These are phyloP conservation scores for Lepidonotus clava DNA, from an alignment of 2,888 invertebrate species.

Conservation along the genomic window DNA sequence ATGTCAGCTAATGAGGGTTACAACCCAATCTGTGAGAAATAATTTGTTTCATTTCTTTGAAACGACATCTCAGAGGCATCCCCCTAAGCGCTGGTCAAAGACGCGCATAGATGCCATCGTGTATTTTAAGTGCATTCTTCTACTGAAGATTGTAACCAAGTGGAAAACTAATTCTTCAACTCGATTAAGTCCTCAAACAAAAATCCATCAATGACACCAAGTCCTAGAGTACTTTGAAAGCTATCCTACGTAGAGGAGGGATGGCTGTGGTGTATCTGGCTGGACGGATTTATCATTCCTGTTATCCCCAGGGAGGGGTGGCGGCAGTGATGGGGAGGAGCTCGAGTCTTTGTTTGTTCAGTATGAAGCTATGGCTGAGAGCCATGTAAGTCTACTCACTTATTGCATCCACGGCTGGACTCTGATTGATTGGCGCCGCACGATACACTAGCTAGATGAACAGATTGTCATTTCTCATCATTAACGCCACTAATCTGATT, in stretches of 20 bases:
- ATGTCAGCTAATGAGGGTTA: not conserved
- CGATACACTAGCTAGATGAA: not conserved
- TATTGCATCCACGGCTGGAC: not conserved
- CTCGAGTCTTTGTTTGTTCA: not conserved
- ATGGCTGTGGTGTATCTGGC: no score
- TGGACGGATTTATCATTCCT: no score
- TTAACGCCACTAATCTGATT: slow-evolving; percentile 12
- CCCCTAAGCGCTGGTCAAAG: not conserved
- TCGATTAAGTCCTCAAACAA: slow-evolving; percentile 28
- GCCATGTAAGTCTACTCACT: not conserved
- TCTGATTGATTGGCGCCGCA: not conserved
- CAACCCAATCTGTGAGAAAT: not conserved
- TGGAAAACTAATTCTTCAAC: slow-evolving; percentile 25
- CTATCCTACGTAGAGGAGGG: not conserved
- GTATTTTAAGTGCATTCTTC: not conserved
- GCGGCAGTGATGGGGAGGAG: not conserved
- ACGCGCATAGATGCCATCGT: not conserved
- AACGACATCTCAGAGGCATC: not conserved
- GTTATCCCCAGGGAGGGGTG: no score
- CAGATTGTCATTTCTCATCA: slow-evolving; percentile 12
- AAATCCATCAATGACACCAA: slow-evolving; percentile 20
- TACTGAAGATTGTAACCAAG: not conserved
- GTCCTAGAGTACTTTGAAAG: not conserved
- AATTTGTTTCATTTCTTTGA: not conserved
- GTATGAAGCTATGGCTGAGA: not conserved